Conservation (phyloP, 2,888 invertebrate species). For the Cantharis lateralis region DNA sequence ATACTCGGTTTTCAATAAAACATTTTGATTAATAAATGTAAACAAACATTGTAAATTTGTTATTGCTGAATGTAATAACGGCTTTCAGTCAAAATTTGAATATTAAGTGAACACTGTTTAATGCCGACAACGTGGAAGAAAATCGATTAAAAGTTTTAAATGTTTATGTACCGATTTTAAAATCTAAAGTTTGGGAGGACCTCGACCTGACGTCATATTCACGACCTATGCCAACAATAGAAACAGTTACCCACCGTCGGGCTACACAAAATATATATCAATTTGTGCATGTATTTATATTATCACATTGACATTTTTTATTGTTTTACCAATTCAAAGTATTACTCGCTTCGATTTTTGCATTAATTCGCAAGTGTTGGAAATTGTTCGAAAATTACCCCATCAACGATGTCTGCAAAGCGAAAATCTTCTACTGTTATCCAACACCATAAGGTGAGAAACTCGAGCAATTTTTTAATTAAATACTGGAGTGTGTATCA, state of each 20-base stretch:
- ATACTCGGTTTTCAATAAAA: not conserved
- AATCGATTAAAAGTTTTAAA: not conserved
- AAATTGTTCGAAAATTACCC: constrained; percentile 31
- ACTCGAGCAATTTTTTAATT: not conserved
- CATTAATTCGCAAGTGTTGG: constrained; percentile 8
- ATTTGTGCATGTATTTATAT: constrained; percentile 20
- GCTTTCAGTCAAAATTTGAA: not conserved
- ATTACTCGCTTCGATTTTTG: not conserved
- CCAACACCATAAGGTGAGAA: constrained; percentile 63
- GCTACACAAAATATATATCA: constrained; percentile 22
- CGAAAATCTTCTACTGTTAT: constrained; percentile 75
- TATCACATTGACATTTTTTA: constrained; percentile 1
- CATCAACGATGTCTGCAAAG: constrained; percentile 67
- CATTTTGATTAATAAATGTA: not conserved
- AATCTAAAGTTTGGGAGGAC: constrained; percentile 37
- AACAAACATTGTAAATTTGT: not conserved
- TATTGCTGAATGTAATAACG: not conserved
- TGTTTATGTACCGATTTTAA: constrained; percentile 13
- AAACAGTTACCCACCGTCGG: constrained; percentile 53
- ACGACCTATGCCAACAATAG: constrained; percentile 54
- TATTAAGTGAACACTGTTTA: not conserved
- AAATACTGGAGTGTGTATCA: not conserved
- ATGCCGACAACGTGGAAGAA: not conserved
- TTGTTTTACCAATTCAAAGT: constrained; percentile 5
- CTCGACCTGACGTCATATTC: constrained; percentile 34